These are phyloP conservation scores for Phoenicopterus ruber DNA, from an alignment of 2,113 vertebrate species.

Conservation along the genomic window DNA sequence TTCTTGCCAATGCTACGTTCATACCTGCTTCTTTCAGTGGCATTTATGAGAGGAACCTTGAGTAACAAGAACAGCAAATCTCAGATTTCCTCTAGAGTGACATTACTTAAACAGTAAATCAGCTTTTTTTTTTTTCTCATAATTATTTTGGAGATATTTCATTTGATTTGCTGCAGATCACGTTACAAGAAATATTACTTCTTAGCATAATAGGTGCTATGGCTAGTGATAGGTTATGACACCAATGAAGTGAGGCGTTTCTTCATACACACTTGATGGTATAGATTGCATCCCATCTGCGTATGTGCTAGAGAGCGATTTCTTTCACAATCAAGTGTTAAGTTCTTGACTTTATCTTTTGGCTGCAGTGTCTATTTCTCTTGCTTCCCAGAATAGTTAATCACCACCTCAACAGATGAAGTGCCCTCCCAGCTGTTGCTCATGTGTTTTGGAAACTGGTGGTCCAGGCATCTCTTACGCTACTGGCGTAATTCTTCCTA, in stretches of 20 bases:
- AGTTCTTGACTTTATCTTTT: not conserved
- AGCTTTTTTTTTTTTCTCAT: not conserved
- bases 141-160: not conserved
- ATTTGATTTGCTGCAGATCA: not conserved
- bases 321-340: not conserved
- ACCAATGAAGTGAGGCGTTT: not conserved
- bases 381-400: not conserved
- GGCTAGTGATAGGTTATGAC: not conserved
- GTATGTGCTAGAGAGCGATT: fast-evolving
- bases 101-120: not conserved
- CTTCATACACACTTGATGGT: not conserved
- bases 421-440: not conserved
- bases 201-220: not conserved
- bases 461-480: not conserved
- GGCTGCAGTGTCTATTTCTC: not conserved
- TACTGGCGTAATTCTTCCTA: not conserved
- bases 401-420: not conserved
- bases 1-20: not conserved
- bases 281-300: not conserved
- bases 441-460: not conserved
- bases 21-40: not conserved
- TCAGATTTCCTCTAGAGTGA: not conserved
- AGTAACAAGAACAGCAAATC: not conserved
- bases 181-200: not conserved
- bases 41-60: not conserved